Percentiles rank a stretch among this genome's conserved stretches.
phyloP scores from a whole-genome alignment of 2,888 invertebrate genomes.

The Ceriagrion tenellum region DNA sequence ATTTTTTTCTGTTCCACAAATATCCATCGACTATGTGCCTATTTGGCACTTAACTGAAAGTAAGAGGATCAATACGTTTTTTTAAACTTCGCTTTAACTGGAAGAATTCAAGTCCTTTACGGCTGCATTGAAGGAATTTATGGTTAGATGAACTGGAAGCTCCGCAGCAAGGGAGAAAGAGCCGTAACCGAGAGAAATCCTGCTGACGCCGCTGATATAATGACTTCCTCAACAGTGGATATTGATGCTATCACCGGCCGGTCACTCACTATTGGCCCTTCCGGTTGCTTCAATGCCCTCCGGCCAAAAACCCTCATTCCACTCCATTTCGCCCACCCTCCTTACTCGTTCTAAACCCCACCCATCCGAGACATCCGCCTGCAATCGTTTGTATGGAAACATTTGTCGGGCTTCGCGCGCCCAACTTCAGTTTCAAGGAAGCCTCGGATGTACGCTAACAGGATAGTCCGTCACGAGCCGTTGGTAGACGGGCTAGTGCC shows the following conservation, averaged over 20 bases:
- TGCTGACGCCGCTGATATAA: too few relatives aligned
- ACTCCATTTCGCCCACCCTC: not conserved
- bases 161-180: too few relatives aligned
- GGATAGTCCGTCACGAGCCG: conserved; percentile 53
- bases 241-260: not conserved
- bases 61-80: too few relatives aligned
- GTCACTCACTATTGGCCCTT: not conserved
- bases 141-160: too few relatives aligned
- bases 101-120: too few relatives aligned
- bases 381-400: conserved; percentile 45
- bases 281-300: not conserved
- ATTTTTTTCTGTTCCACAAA: too few relatives aligned
- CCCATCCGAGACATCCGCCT: conserved; percentile 22
- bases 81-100: too few relatives aligned
- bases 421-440: conserved; percentile 59
- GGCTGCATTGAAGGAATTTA: too few relatives aligned
- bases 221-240: not conserved
- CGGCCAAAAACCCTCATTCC: not conserved
- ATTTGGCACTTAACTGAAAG: too few relatives aligned
- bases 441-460: conserved; percentile 45
- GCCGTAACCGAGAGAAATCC: too few relatives aligned
- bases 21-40: too few relatives aligned
- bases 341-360: not conserved
- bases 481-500: not conserved
- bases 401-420: conserved; percentile 38